Base-by-base conservation (phyloP, 1,140 invertebrate species). In the Drosophila oshimai region DNA sequence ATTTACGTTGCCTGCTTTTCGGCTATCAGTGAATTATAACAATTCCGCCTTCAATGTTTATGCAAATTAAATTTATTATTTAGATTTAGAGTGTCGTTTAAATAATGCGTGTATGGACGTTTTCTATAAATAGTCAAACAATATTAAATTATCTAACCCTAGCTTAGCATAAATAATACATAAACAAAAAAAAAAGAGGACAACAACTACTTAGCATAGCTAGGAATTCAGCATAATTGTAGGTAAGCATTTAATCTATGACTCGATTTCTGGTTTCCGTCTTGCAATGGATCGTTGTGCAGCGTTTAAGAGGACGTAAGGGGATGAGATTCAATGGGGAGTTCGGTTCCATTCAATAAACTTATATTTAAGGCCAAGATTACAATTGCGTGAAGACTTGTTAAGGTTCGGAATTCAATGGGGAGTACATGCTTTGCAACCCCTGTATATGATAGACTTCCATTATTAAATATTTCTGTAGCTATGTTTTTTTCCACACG, bases 41-140 rank as follows among this genome's bases (percentile, higher is more conserved):
- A 7, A 34, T 47, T 33, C 24, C 20, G 41, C 22, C 54, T 24
- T 54, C 46, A 7, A 51, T 28, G 9, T 49, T 41, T 65, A 81
- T 61, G 67, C 45, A 70, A 36, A 50, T 77, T 44, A 57, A 69
- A 72, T 72, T 72, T 72, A 72, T 72, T 72, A 72, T 72, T 72
- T 72, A 72, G 17, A 72, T 72, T 72, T 72, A 72, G 17, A 53
- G 28, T 72, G 47, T 60, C 37, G 17, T 71, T 72, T 84, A 84
- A 86, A 84, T 84, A 83, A 62, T 61, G 39, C 37, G 18, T 33
- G 39, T 10, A 49, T 55, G 57, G 58, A 41, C 24, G 18, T 24
- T 31, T 22, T 71, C 71, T 84, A 84, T 42, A 86, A 84, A 62
- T 84, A 84, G 80, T 84, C 75, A 86, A 84, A 84, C 42, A 81